Conservation (phyloP, 2,113 vertebrate species). For the Neodontobutis hainanensis region DNA sequence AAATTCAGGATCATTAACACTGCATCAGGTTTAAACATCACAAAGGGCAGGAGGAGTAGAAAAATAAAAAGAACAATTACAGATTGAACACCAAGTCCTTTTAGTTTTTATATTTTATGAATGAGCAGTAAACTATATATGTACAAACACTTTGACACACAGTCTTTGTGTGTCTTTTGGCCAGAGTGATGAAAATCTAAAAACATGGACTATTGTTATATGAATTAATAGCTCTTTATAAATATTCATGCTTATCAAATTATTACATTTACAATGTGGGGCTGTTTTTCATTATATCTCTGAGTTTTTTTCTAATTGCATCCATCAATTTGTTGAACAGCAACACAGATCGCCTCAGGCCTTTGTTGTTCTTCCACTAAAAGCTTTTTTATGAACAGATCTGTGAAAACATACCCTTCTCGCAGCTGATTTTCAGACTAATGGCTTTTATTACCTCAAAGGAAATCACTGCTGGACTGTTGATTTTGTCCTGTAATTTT, state of each 20-base stretch:
- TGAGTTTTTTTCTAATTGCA: slow-evolving; percentile 1
- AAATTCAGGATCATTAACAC: too few species aligned
- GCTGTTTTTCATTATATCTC: slow-evolving; percentile 7
- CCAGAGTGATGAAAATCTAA: neutral
- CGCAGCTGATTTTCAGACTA: slow-evolving; percentile 7
- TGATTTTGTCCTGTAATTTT: slow-evolving; percentile 14
- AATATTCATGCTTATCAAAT: neutral
- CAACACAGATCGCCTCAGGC: neutral
- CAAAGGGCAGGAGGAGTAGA: too few species aligned
- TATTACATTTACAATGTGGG: neutral
- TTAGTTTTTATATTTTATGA: too few species aligned
- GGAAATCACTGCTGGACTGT: slow-evolving; percentile 19
- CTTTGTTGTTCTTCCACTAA: slow-evolving; percentile 14
- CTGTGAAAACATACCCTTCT: neutral
- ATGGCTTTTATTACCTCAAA: slow-evolving; percentile 37
- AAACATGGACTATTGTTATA: neutral
- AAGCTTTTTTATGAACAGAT: slow-evolving; percentile 19
- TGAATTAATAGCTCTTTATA: neutral
- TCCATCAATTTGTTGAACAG: neutral
- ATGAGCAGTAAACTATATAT: too few species aligned
- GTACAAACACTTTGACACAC: neutral
- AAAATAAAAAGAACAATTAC: neutral
- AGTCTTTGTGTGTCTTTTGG: neutral
- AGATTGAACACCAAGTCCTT: neutral
- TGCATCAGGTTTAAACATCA: too few species aligned